phyloP scores from a whole-genome alignment of 2,888 invertebrate genomes.

The Tupiocoris notatus region DNA sequence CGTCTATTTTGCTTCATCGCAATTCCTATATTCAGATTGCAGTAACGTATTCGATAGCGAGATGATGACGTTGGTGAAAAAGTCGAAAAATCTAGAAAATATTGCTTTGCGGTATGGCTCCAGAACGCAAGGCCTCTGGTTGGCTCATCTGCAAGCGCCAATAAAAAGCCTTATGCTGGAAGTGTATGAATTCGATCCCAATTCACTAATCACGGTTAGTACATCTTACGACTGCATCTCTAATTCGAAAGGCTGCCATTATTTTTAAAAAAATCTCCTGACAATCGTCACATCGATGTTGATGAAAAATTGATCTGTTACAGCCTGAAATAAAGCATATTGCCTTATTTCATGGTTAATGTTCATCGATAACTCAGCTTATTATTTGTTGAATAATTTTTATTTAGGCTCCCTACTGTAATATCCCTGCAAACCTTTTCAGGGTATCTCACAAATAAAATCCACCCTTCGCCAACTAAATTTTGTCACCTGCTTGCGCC shows the following conservation, averaged over 20 bases:
- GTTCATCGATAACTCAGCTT: background rate
- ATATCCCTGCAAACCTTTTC: no score
- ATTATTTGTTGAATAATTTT: no score
- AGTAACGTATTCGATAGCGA: conserved; percentile 35
- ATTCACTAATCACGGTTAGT: conserved; percentile 36
- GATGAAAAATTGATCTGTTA: no score
- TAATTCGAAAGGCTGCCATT: background rate
- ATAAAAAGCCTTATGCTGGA: conserved; percentile 34
- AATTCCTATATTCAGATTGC: conserved; percentile 30
- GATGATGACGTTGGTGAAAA: conserved; percentile 43
- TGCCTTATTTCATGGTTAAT: background rate
- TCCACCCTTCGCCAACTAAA: conserved; percentile 33
- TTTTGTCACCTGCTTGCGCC: conserved; percentile 38
- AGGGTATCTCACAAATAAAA: conserved; percentile 41
- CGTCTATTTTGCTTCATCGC: no score
- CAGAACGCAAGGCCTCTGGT: conserved; percentile 37
- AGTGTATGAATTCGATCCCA: conserved; percentile 43
- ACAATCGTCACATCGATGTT: no score
- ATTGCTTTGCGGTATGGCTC: conserved; percentile 31
- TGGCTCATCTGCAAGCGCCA: conserved; percentile 27
- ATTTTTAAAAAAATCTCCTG: no score
- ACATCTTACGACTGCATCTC: background rate
- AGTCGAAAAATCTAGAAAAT: conserved; percentile 35
- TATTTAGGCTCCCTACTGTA: no score
- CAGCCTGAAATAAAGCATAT: no score